Percentiles rank a stretch among this genome's conserved stretches.
Evolutionary conservation across 2,888 invertebrate species (phyloP).

Genomic region (Aelia acuminata): DNA sequence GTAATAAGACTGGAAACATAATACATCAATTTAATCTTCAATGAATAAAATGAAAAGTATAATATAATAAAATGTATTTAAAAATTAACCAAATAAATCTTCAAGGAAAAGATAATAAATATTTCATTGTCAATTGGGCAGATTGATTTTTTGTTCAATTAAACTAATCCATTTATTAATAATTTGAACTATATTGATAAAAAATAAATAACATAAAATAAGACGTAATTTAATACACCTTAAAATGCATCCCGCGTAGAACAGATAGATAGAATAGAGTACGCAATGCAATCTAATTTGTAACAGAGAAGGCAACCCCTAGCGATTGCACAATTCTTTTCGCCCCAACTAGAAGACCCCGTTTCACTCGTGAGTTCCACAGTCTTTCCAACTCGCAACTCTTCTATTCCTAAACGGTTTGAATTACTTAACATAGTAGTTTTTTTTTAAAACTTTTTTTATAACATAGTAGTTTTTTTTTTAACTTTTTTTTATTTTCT

Average conservation of each 20-base stretch:
- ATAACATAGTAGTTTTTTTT: too few relatives aligned
- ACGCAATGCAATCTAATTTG: slow-evolving; percentile 24
- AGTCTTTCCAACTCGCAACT: not conserved
- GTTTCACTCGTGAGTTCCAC: not conserved
- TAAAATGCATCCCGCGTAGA: not conserved
- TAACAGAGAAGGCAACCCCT: not conserved
- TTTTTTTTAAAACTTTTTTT: not conserved
- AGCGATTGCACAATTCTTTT: not conserved
- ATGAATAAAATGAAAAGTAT: too few relatives aligned
- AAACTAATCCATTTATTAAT: too few relatives aligned
- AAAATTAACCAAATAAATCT: too few relatives aligned
- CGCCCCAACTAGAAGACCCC: not conserved
- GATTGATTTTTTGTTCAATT: too few relatives aligned
- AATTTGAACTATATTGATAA: not conserved
- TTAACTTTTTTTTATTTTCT: not conserved
- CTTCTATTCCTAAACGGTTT: not conserved
- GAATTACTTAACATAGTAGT: not conserved
- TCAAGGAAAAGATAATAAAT: not conserved
- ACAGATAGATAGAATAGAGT: not conserved
- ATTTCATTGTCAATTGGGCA: too few relatives aligned
- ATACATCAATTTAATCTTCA: too few relatives aligned
- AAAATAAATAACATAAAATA: not conserved
- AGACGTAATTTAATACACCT: not conserved
- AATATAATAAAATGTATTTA: too few relatives aligned
- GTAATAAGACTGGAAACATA: too few relatives aligned